phyloP scores from a whole-genome alignment of 1,140 invertebrate species.

The Cotesia chilonis region DNA sequence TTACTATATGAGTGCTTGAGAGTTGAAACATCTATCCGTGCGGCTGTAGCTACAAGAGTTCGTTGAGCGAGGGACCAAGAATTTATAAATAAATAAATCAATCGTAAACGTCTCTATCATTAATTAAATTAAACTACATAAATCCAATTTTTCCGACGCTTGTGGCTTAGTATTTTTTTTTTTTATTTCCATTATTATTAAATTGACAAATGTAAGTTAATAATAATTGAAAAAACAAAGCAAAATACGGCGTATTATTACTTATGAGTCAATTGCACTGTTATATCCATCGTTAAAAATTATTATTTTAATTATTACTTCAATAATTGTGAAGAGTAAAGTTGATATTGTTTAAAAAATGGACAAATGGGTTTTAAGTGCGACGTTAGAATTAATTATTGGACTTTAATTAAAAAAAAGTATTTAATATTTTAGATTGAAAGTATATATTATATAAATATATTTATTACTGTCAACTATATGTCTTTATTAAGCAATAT shows the following conservation, averaged over 20 bases:
- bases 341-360: too few relatives aligned
- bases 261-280: neutral
- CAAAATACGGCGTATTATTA: too few relatives aligned
- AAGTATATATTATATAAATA: slow-evolving; percentile 40
- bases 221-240: neutral
- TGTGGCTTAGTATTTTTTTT: neutral
- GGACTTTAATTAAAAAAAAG: slow-evolving; percentile 41
- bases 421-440: slow-evolving; percentile 37
- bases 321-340: too few relatives aligned
- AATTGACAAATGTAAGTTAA: neutral
- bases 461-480: slow-evolving; percentile 49
- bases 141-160: too few relatives aligned
- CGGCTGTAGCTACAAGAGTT: neutral
- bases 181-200: neutral
- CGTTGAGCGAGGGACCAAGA: slow-evolving; percentile 26
- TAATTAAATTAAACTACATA: neutral
- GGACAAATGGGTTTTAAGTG: too few relatives aligned
- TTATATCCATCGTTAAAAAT: neutral
- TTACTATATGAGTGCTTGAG: neutral
- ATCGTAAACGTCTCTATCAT: slow-evolving; percentile 16
- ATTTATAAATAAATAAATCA: neutral
- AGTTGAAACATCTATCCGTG: slow-evolving; percentile 26
- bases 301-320: neutral
- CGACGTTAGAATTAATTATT: slow-evolving; percentile 22
- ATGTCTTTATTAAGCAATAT: slow-evolving; percentile 55